Evolutionary conservation across 1,140 invertebrate species (phyloP).

Genomic region (Bactericera cockerelli): DNA sequence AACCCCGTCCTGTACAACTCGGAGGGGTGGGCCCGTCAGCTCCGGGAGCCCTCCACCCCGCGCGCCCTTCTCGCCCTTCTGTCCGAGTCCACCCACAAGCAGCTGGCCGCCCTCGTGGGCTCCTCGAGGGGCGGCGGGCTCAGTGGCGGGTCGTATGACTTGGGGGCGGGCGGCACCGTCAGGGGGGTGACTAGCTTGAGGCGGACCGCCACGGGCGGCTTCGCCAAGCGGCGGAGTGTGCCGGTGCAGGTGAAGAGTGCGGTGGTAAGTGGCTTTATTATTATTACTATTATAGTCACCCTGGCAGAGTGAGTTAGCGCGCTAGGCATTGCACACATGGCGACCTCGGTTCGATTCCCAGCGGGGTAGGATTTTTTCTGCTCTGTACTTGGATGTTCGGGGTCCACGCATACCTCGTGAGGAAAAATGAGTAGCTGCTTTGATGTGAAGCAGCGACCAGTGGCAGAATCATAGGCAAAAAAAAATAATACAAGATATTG

Average conservation of each 20-base stretch:
- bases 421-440: too few species aligned
- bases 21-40: constrained; percentile 77
- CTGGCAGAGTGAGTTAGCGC: too few species aligned
- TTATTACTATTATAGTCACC: too few species aligned
- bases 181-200: constrained; percentile 74
- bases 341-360: too few species aligned
- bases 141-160: constrained; percentile 48
- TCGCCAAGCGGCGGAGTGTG: constrained; percentile 73
- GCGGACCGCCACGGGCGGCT: constrained; percentile 67
- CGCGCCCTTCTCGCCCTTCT: constrained; percentile 61
- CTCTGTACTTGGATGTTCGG: too few species aligned
- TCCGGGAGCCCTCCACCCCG: constrained; percentile 55
- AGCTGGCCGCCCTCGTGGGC: constrained; percentile 15
- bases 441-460: too few species aligned
- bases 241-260: constrained; percentile 82
- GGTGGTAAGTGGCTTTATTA: constrained; percentile 33
- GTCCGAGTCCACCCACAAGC: constrained; percentile 60
- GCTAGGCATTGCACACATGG: too few species aligned
- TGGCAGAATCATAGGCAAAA: too few species aligned
- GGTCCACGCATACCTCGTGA: too few species aligned
- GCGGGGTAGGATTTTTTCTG: too few species aligned
- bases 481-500: too few species aligned
- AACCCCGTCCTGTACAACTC: constrained; percentile 83
- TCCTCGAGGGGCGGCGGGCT: constrained; percentile 43
- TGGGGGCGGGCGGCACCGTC: constrained; percentile 51